Evolutionary conservation across 1,140 invertebrate species (phyloP).

Genomic region (Zaprionus camerounensis): DNA sequence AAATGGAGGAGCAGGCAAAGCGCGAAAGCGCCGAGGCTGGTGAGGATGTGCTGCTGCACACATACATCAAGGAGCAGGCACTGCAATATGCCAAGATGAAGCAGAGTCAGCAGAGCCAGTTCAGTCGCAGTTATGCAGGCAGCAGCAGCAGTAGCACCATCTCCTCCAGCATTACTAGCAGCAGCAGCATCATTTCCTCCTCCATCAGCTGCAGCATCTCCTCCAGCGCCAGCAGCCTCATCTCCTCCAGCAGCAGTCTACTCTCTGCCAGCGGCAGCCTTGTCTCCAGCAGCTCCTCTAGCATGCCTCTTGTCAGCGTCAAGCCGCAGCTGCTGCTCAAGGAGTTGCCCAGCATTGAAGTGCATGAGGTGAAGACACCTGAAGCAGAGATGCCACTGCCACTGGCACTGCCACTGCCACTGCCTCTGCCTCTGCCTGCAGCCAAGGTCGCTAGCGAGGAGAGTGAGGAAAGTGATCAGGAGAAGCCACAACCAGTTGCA

Average conservation of each 20-base stretch:
- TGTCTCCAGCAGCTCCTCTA: neutral
- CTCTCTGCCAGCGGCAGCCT: too few species aligned
- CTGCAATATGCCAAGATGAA: slow-evolving; percentile 90
- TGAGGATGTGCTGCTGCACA: slow-evolving; percentile 87
- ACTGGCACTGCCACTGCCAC: neutral
- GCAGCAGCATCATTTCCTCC: slow-evolving; percentile 2
- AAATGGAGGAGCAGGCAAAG: slow-evolving; percentile 69
- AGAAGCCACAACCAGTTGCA: slow-evolving; percentile 16
- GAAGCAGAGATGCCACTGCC: slow-evolving; percentile 19
- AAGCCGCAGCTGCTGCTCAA: slow-evolving; percentile 38
- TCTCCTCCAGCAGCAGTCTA: slow-evolving; percentile 2
- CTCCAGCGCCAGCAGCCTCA: neutral
- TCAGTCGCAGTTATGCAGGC: slow-evolving; percentile 57
- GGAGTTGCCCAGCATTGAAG: slow-evolving; percentile 70
- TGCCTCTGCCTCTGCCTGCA: neutral
- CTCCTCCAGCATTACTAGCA: slow-evolving; percentile 12
- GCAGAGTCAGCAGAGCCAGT: slow-evolving; percentile 88
- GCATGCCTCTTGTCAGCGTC: neutral
- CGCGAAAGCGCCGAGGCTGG: slow-evolving; percentile 48
- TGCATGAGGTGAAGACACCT: slow-evolving; percentile 67
- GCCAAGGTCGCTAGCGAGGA: neutral
- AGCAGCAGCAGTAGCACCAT: slow-evolving; percentile 21
- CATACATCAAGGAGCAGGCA: slow-evolving; percentile 91
- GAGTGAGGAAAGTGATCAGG: slow-evolving; percentile 54
- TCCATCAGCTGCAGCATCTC: slow-evolving; percentile 12